These are phyloP conservation scores for Ameiurus melas DNA, from an alignment of 2,113 vertebrate species.

Conservation along the genomic window DNA sequence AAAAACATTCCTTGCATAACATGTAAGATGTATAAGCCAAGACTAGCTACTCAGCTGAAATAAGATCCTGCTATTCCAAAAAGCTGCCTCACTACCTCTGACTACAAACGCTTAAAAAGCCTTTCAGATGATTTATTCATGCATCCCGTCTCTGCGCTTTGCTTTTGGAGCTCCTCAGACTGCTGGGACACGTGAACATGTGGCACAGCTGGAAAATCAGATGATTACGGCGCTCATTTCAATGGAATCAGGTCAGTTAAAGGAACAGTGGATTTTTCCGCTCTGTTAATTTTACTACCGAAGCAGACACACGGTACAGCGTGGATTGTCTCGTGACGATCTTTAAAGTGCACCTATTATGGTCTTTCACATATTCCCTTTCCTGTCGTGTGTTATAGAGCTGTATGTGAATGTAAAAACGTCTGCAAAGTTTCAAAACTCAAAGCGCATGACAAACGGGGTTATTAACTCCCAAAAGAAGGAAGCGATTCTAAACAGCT, in stretches of 20 bases:
- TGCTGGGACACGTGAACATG: constrained; percentile 27
- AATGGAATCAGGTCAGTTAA: constrained; percentile 48
- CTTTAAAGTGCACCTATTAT: too few species aligned
- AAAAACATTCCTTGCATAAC: neutral
- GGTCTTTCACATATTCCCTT: too few species aligned
- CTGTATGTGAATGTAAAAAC: too few species aligned
- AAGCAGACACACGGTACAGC: neutral
- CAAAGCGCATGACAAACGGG: too few species aligned
- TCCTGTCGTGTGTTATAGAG: too few species aligned
- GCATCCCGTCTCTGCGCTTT: constrained; percentile 6
- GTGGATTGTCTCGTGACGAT: neutral
- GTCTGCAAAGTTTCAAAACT: too few species aligned
- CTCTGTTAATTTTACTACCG: neutral
- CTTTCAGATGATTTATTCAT: constrained; percentile 37
- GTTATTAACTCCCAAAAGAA: too few species aligned
- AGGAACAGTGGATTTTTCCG: neutral
- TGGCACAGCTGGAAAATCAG: constrained; percentile 25
- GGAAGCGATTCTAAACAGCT: too few species aligned
- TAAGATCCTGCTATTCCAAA: neutral
- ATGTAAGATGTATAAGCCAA: neutral
- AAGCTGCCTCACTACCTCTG: neutral
- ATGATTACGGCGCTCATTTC: constrained; percentile 44
- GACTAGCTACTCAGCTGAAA: neutral
- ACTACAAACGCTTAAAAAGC: neutral
- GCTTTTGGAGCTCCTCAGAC: neutral